Percentiles rank a stretch among this genome's conserved stretches.
These are phyloP conservation scores for Lota lota DNA, from an alignment of 2,113 vertebrate species.

Conservation along the genomic window DNA sequence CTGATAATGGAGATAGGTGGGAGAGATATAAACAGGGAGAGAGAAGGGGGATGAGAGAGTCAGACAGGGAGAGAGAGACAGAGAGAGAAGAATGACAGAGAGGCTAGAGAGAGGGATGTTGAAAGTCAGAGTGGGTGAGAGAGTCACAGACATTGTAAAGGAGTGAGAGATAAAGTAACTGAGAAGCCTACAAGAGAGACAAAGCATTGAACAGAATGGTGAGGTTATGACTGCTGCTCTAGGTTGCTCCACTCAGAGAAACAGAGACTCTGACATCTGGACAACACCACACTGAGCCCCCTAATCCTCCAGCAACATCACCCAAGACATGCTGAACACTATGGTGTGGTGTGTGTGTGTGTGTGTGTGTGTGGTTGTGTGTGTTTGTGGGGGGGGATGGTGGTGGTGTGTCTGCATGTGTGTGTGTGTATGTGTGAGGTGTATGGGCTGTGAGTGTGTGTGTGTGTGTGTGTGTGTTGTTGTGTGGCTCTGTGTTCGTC, in stretches of 20 bases:
- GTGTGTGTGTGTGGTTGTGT: too few relatives aligned
- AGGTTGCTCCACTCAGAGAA: neutral
- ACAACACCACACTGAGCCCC: too few relatives aligned
- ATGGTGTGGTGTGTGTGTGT: too few relatives aligned
- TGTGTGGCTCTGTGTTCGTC: constrained; percentile 11
- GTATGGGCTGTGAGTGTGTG: neutral
- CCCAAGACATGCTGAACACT: too few relatives aligned
- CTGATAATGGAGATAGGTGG: too few relatives aligned
- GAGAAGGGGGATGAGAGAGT: too few relatives aligned
- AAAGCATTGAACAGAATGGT: neutral
- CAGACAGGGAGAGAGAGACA: constrained; percentile 8
- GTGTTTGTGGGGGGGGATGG: too few relatives aligned
- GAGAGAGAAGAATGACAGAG: constrained; percentile 30
- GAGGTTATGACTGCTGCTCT: neutral
- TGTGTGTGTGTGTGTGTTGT: constrained; percentile 4
- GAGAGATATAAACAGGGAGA: too few relatives aligned
- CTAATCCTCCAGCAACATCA: too few relatives aligned
- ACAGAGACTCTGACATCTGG: neutral
- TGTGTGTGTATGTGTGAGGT: neutral
- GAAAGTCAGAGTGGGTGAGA: constrained; percentile 30
- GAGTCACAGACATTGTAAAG: constrained; percentile 18
- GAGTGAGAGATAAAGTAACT: neutral
- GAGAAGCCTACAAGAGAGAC: constrained; percentile 18
- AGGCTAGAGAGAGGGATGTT: constrained; percentile 45
- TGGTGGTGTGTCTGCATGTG: neutral